Conservation (phyloP, 2,113 vertebrate species). For the Neofelis nebulosa region DNA sequence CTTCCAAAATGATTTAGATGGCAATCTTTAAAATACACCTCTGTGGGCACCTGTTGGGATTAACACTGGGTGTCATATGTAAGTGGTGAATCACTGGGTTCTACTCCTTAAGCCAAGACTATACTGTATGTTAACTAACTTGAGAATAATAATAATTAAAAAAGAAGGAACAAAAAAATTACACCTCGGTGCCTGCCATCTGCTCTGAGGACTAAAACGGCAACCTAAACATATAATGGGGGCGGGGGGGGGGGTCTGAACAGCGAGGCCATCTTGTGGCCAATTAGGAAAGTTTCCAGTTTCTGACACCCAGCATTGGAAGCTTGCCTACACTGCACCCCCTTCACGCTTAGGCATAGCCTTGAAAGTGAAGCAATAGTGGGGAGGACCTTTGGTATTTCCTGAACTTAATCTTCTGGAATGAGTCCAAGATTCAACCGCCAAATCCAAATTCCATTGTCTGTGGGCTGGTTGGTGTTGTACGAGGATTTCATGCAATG, state of each 20-base stretch:
- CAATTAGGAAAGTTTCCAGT: not conserved
- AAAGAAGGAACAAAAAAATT: not conserved
- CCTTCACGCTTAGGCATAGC: not conserved
- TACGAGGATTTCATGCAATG: not conserved
- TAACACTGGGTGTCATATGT: no score
- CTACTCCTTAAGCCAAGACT: no score
- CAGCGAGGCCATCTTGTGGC: slow-evolving; percentile 79
- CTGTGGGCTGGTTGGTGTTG: not conserved
- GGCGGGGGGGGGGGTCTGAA: not conserved
- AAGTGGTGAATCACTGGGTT: no score
- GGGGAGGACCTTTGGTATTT: slow-evolving; percentile 47
- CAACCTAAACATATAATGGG: not conserved
- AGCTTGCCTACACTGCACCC: rapidly evolving
- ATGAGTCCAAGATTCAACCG: slow-evolving; percentile 18
- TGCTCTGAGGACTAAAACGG: not conserved
- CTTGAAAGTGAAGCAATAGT: not conserved
- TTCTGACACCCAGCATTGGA: not conserved
- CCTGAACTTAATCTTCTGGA: slow-evolving; percentile 31
- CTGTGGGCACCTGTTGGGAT: not conserved
- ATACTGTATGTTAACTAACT: no score
- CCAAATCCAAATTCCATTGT: slow-evolving; percentile 17
- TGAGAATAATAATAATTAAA: no score
- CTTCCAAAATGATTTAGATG: not conserved
- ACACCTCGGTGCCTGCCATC: not conserved
- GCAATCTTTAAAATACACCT: not conserved